A percentile compares a stretch with the other conserved stretches of the same genome.
Conservation (phyloP, 2,888 invertebrate species). For the Linnaemya tessellans region DNA sequence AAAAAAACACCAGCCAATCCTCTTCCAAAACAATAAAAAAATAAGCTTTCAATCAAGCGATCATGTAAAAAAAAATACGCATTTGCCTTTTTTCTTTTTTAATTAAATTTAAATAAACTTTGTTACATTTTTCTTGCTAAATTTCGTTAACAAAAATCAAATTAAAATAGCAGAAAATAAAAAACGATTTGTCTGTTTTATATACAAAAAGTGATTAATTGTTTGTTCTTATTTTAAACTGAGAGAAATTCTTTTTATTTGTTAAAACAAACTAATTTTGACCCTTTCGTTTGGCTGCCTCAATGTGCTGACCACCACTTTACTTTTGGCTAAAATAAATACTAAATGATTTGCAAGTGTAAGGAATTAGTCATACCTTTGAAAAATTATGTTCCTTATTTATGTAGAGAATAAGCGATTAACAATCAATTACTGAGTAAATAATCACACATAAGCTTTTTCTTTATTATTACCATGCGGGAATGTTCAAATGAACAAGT, state of each 20-base stretch:
- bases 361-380: conserved; percentile 33
- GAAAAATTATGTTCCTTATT: neutral
- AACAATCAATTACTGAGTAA: neutral
- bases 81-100: neutral
- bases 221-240: neutral
- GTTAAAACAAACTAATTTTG: neutral
- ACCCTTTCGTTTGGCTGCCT: neutral
- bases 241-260: conserved; percentile 20
- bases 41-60: conserved; percentile 30
- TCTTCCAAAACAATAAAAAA: conserved; percentile 15
- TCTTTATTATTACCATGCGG: too few species aligned
- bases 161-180: neutral
- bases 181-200: conserved; percentile 16
- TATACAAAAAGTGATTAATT: conserved; percentile 18
- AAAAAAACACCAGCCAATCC: conserved; percentile 16
- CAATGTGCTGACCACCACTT: conserved; percentile 17
- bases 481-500: too few species aligned
- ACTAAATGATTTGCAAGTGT: neutral
- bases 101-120: conserved; percentile 4
- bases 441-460: too few species aligned
- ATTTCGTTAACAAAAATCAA: neutral
- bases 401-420: neutral
- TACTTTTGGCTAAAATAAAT: conserved; percentile 12
- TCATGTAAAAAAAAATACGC: conserved; percentile 4
- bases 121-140: neutral